A percentile compares a stretch with the other conserved stretches of the same genome.
These are phyloP conservation scores for Zaprionus nigranus DNA, from an alignment of 1,140 invertebrate genomes.

Conservation along the genomic window DNA sequence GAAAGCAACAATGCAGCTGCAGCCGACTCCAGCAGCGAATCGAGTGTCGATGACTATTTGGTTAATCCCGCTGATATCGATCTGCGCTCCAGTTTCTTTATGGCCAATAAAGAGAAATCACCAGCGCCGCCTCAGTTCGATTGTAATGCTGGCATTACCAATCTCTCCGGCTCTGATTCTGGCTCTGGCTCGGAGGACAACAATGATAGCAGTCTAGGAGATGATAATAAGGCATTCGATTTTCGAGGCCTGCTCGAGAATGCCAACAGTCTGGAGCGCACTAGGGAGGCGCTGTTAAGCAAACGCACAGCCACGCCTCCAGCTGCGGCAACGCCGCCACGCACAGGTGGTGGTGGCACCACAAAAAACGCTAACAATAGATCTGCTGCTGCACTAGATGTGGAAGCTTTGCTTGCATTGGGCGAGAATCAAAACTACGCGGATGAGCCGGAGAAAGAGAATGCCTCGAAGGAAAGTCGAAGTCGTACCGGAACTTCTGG, in stretches of 20 bases:
- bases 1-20: constrained; percentile 63
- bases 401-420: constrained; percentile 84
- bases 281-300: constrained; percentile 66
- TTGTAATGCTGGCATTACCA: constrained; percentile 75
- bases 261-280: constrained; percentile 81
- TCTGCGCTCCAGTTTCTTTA: constrained; percentile 80
- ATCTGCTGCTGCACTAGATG: constrained; percentile 49
- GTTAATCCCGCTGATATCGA: constrained; percentile 81
- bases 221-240: constrained; percentile 70
- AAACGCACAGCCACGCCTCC: constrained; percentile 51
- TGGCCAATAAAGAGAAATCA: constrained; percentile 56
- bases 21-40: constrained; percentile 77
- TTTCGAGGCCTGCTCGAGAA: constrained; percentile 78
- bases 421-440: constrained; percentile 84
- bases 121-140: constrained; percentile 75
- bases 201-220: constrained; percentile 73
- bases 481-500: constrained; percentile 33
- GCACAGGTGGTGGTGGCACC: too few relatives aligned
- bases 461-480: constrained; percentile 18
- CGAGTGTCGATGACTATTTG: constrained; percentile 80
- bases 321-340: background rate
- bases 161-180: constrained; percentile 57
- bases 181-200: constrained; percentile 79
- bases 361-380: too few relatives aligned
- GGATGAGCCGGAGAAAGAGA: constrained; percentile 44